phyloP scores from a whole-genome alignment of 2,888 invertebrate genomes.

The Artemia sinica region DNA sequence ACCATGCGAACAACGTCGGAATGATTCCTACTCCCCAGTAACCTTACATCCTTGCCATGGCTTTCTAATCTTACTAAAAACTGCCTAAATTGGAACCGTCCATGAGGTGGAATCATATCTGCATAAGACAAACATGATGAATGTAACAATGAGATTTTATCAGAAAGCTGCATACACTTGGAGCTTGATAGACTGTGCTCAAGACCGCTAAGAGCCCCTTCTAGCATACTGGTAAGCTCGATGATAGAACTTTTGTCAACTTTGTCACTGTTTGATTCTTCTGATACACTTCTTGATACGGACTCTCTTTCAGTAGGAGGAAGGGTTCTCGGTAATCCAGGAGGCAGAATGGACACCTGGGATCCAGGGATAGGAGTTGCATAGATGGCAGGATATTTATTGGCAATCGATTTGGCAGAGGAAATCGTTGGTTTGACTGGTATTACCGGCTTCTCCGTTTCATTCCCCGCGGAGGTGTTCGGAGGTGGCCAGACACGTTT shows the following conservation, averaged over 20 bases:
- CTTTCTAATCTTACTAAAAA: conserved; percentile 49
- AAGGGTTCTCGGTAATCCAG: background rate
- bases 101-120: conserved; percentile 64
- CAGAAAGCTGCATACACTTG: conserved; percentile 60
- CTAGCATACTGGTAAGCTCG: conserved; percentile 27
- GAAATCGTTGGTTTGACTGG: conserved; percentile 49
- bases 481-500: conserved; percentile 37
- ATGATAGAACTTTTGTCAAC: conserved; percentile 24
- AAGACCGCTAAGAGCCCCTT: conserved; percentile 25
- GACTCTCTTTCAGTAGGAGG: background rate
- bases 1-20: conserved; percentile 48
- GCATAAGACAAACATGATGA: conserved; percentile 65
- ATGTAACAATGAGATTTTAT: conserved; percentile 59
- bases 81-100: conserved; percentile 69
- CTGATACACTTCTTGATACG: background rate
- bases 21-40: conserved; percentile 49
- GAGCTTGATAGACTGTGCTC: conserved; percentile 30
- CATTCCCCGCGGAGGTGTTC: conserved; percentile 31
- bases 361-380: conserved; percentile 45
- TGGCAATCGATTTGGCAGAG: conserved; percentile 40
- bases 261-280: conserved; percentile 10
- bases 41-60: conserved; percentile 47
- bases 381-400: conserved; percentile 43
- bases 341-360: background rate
- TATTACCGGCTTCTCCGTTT: conserved; percentile 46